Evolutionary conservation across 2,888 invertebrate species (phyloP), one percentile per base, ranked within the genome.

Genomic region (Lycocerus yunnanus): DNA sequence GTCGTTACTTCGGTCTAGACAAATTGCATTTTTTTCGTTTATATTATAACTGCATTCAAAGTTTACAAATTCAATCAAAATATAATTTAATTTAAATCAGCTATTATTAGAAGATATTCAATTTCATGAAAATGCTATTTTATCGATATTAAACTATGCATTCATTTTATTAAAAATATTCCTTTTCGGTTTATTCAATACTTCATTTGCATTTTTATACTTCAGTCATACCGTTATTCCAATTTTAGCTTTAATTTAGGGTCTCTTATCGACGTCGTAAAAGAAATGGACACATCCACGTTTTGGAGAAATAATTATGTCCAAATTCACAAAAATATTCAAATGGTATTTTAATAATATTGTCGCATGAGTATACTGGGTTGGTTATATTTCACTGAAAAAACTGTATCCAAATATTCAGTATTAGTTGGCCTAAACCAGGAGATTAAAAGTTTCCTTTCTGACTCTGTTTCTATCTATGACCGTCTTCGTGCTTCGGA

Each of bases 1-100:
- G 68, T 75, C 72, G 74, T 69, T 76, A 76, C 72, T 73, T 66
- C 69, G 68, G 69, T 74, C 69, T 74, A 76, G 76, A 76, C 76
- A 76, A 76, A 76, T 76, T 76, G 74, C 69, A 72, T 69, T 74
- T 43, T n/a, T 43, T 43, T 43, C 43, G n/a, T 43, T 43, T 63
- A 20, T 13, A 18, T 63, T 63, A 63, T 18, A 63, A 10, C 18
- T 63, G 61, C 61, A 43, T n/a, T 43, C n/a, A n/a, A 43, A n/a
- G 43, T 43, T 43, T 43, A n/a, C 6, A 8, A 43, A n/a, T n/a
- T 8, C n/a, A 43, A 43, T 43, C 43, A 43, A 43, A 43, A 43
- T n/a, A 43, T 43, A 43, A 43, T 43, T 43, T 43, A 6, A 43
- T 43, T 43, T n/a, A n/a, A n/a, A 43, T 43, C 43, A n/a, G 8